These are phyloP conservation scores for Heliconius cydno DNA, from an alignment of 2,888 invertebrate genomes.

Conservation along the genomic window DNA sequence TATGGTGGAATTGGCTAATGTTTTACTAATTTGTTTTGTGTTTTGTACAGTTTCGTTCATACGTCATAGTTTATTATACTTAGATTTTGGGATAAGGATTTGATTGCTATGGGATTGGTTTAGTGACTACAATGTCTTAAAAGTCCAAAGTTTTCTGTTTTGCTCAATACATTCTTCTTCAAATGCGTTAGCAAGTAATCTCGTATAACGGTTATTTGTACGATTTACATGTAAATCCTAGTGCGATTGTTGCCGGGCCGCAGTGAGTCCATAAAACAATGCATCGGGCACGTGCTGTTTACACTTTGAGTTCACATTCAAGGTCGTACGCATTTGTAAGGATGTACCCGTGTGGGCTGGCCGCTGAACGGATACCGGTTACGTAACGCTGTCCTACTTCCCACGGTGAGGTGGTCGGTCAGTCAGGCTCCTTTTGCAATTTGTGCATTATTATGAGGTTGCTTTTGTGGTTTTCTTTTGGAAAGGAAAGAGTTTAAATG, in stretches of 20 bases:
- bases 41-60: background rate
- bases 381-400: constrained; percentile 80
- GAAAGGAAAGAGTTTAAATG: too few species aligned
- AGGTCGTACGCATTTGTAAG: constrained; percentile 83
- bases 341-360: constrained; percentile 80
- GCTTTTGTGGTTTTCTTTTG: background rate
- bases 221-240: constrained; percentile 46
- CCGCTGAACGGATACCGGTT: constrained; percentile 80
- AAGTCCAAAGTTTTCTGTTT: background rate
- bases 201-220: constrained; percentile 26
- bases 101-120: background rate
- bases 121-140: background rate
- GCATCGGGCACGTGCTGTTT: constrained; percentile 81
- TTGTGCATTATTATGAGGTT: constrained; percentile 48
- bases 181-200: background rate
- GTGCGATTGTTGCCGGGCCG: constrained; percentile 56
- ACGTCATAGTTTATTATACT: background rate
- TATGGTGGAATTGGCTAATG: background rate
- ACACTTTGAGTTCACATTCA: constrained; percentile 82
- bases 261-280: constrained; percentile 79
- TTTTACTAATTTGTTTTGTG: constrained; percentile 2
- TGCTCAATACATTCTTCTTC: background rate
- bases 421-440: constrained; percentile 61
- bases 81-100: background rate
- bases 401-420: constrained; percentile 65